phyloP scores from a whole-genome alignment of 2,113 vertebrate genomes.

The Puntigrus tetrazona region DNA sequence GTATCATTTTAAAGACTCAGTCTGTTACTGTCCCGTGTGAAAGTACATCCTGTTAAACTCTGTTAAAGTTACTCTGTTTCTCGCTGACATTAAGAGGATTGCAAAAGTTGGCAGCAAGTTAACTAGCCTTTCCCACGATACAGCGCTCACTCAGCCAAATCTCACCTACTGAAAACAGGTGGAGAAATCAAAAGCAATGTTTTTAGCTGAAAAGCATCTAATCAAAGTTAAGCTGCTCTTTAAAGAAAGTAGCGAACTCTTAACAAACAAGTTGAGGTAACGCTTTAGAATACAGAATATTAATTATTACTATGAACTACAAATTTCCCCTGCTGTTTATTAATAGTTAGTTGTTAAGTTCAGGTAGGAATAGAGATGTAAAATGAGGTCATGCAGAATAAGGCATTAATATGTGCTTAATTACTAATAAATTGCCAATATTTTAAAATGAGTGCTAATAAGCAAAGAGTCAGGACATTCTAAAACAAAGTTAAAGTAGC shows the following conservation, averaged over 20 bases:
- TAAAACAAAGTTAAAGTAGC: no score
- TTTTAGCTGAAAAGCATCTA: not conserved
- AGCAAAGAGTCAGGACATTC: no score
- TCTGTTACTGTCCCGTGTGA: conserved; percentile 22
- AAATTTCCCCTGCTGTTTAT: no score
- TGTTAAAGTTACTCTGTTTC: conserved; percentile 16
- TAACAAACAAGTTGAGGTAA: no score
- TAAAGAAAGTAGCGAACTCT: not conserved
- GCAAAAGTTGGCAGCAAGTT: conserved; percentile 22
- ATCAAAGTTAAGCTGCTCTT: not conserved
- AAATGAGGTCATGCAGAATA: no score
- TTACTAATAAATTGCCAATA: no score
- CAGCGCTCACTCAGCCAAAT: not conserved
- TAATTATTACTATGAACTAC: no score
- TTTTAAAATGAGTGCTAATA: no score
- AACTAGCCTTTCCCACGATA: conserved; percentile 13
- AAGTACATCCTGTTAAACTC: conserved; percentile 24
- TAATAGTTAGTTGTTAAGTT: no score
- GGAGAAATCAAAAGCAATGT: not conserved
- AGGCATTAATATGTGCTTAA: no score
- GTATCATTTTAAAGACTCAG: conserved; percentile 18
- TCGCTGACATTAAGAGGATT: conserved; percentile 41
- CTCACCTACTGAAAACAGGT: conserved; percentile 9
- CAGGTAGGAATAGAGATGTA: no score
- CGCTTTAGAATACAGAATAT: no score